A percentile compares a stretch with the other conserved stretches of the same genome.
Conservation (phyloP, 2,797 vertebrate species). For the Dendrocincla tyrannina region DNA sequence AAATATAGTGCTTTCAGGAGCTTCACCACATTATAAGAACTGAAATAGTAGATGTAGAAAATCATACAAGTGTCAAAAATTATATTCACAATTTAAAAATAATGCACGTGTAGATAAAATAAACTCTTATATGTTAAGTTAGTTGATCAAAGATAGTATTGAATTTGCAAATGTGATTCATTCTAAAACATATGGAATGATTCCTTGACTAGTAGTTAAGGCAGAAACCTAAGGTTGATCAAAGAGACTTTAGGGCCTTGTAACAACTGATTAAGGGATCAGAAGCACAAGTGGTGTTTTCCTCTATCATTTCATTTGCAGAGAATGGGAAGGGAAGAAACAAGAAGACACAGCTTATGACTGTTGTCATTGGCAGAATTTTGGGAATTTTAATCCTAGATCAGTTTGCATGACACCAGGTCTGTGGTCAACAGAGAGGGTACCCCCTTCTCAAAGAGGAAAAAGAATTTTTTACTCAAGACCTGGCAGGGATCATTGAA, state of each 20-base stretch:
- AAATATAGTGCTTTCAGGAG: not conserved
- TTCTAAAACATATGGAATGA: not conserved
- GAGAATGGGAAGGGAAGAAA: not conserved
- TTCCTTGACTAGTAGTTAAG: not conserved
- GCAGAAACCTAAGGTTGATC: not conserved
- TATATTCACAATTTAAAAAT: not conserved
- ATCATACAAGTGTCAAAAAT: not conserved
- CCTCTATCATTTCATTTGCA: not conserved
- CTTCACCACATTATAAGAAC: not conserved
- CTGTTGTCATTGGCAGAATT: not conserved
- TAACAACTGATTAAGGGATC: not conserved
- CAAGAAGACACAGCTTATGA: not conserved
- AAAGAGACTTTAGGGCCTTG: not conserved
- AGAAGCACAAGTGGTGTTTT: not conserved
- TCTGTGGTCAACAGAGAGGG: not conserved
- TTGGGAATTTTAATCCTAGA: accelerated
- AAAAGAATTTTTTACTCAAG: not conserved
- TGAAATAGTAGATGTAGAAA: not conserved
- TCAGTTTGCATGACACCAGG: not conserved
- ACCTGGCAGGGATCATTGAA: not conserved
- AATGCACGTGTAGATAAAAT: not conserved
- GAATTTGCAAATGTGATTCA: not conserved
- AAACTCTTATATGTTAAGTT: not conserved
- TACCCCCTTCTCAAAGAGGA: not conserved
- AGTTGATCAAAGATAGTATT: not conserved